phyloP scores from a whole-genome alignment of 2,797 vertebrate species.

The Mormyrus proboscirostris region DNA sequence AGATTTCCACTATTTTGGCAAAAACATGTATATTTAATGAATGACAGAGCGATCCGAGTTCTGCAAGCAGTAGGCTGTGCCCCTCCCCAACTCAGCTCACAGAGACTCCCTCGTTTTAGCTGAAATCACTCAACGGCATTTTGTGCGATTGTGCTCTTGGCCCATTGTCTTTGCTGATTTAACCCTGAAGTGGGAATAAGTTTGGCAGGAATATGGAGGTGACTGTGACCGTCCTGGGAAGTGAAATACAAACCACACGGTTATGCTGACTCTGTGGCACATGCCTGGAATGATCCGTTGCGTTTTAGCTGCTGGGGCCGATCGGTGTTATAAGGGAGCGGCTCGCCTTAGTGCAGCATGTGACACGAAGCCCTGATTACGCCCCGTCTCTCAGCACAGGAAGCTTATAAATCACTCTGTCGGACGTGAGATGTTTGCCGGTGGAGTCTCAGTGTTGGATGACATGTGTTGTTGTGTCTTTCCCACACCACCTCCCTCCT shows the following conservation, averaged over 20 bases:
- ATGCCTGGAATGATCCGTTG: background rate
- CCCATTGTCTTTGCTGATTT: background rate
- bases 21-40: background rate
- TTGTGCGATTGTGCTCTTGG: background rate
- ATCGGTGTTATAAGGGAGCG: background rate
- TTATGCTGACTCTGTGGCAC: background rate
- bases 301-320: background rate
- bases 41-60: background rate
- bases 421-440: background rate
- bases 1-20: background rate
- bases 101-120: background rate
- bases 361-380: background rate
- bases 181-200: background rate
- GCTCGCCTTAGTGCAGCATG: background rate
- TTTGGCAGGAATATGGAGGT: background rate
- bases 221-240: background rate
- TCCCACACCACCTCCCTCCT: background rate
- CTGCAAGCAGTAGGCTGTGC: background rate
- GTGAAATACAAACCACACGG: background rate
- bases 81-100: background rate
- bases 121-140: background rate
- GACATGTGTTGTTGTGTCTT: background rate
- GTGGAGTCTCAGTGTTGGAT: background rate
- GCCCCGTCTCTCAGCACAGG: background rate
- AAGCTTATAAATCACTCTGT: background rate